A percentile compares a stretch with the other conserved stretches of the same genome.
phyloP scores from a whole-genome alignment of 1,140 invertebrate genomes.

The Belonocnema kinseyi region DNA sequence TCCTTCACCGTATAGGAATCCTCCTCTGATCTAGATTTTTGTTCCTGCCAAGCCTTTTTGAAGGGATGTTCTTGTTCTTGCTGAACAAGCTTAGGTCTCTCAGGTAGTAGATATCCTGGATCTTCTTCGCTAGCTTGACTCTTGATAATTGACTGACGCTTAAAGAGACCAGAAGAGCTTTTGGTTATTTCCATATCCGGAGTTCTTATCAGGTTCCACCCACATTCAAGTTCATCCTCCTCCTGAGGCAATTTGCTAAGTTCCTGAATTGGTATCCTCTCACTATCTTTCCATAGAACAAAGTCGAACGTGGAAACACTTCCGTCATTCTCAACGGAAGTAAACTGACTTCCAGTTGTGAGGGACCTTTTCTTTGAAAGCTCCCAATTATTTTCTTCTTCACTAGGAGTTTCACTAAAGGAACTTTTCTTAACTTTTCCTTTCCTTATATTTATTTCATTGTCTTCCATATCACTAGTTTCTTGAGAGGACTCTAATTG shows the following conservation, averaged over 20 bases:
- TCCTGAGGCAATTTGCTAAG: constrained; percentile 61
- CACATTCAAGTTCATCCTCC: constrained; percentile 50
- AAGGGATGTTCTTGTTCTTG: constrained; percentile 73
- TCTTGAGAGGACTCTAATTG: constrained; percentile 67
- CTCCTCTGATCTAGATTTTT: constrained; percentile 72
- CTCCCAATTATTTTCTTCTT: constrained; percentile 57
- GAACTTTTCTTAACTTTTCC: constrained; percentile 52
- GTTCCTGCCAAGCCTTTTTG: constrained; percentile 73
- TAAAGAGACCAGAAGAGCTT: constrained; percentile 64
- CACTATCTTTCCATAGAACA: constrained; percentile 61
- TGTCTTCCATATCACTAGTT: constrained; percentile 67
- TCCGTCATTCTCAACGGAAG: constrained; percentile 63
- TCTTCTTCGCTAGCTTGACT: constrained; percentile 74
- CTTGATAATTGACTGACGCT: constrained; percentile 71
- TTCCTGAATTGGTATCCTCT: constrained; percentile 66
- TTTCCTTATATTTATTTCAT: constrained; percentile 49
- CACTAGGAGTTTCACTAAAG: constrained; percentile 56
- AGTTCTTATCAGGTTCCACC: constrained; percentile 44
- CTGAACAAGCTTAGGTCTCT: constrained; percentile 71
- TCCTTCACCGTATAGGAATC: constrained; percentile 63
- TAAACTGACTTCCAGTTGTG: constrained; percentile 56
- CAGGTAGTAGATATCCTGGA: constrained; percentile 70
- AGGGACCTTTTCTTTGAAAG: constrained; percentile 45
- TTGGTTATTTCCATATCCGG: constrained; percentile 51
- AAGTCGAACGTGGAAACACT: constrained; percentile 57